phyloP scores from a whole-genome alignment of 2,113 vertebrate species.

The Oophaga pumilio region DNA sequence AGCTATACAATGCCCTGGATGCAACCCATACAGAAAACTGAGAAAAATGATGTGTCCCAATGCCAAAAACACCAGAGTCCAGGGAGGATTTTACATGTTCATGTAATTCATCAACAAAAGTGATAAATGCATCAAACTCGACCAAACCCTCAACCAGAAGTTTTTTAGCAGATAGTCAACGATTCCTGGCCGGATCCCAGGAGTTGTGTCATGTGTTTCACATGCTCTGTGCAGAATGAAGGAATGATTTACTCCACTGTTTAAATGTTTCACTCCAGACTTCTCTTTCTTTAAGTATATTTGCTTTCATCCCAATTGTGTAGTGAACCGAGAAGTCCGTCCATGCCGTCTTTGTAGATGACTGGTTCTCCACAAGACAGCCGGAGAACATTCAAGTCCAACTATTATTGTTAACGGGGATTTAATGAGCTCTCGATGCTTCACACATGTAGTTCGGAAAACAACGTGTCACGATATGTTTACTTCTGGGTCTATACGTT shows the following conservation, averaged over 20 bases:
- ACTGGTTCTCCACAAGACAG: not conserved
- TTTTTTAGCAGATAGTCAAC: slow-evolving; percentile 49
- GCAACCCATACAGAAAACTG: not conserved
- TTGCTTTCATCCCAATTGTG: not conserved
- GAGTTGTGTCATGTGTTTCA: slow-evolving; percentile 45
- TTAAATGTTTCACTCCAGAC: not conserved
- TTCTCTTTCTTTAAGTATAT: not conserved
- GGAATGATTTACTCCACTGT: slow-evolving; percentile 46
- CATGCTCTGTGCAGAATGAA: slow-evolving; percentile 28
- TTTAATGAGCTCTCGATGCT: slow-evolving; percentile 22
- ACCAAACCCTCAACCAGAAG: slow-evolving; percentile 40
- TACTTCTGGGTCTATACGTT: not conserved
- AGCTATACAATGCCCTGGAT: slow-evolving; percentile 2
- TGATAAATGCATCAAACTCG: slow-evolving; percentile 17
- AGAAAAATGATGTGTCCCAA: not conserved
- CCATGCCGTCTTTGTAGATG: not conserved
- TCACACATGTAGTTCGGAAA: slow-evolving; percentile 2
- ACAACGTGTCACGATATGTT: not conserved
- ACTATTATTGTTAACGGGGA: slow-evolving; percentile 1
- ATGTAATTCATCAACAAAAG: slow-evolving; percentile 44
- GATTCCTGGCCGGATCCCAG: slow-evolving; percentile 38
- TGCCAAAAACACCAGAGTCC: slow-evolving; percentile 37
- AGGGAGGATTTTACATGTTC: slow-evolving; percentile 42
- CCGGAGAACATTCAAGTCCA: not conserved
- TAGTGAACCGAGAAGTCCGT: not conserved